phyloP scores from a whole-genome alignment of 2,888 invertebrate genomes.

The Pristionchus exspectatus region DNA sequence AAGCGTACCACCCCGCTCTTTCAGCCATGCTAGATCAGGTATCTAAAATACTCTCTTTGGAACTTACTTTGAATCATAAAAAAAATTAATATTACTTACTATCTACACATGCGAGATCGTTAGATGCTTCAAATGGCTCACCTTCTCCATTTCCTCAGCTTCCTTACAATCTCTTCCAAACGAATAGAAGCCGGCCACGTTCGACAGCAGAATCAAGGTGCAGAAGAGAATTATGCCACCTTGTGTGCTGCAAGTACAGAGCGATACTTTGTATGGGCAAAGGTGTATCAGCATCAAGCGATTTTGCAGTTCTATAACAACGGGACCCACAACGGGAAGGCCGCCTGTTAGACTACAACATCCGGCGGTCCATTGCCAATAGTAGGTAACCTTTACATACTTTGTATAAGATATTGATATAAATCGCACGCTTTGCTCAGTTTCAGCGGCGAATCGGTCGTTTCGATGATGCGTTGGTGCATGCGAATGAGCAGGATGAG shows the following conservation, averaged over 20 bases:
- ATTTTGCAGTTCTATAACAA: too few relatives aligned
- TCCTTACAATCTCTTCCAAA: background rate
- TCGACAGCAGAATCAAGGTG: background rate
- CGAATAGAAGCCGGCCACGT: background rate
- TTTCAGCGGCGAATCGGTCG: background rate
- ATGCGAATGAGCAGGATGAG: background rate
- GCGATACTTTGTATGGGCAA: too few relatives aligned
- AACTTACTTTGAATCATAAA: too few relatives aligned
- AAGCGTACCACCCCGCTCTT: background rate
- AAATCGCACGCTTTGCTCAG: too few relatives aligned
- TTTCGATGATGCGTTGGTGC: slow-evolving; percentile 2
- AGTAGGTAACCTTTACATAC: too few relatives aligned
- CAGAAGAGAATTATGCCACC: background rate
- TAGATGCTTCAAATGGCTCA: background rate
- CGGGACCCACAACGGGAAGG: too few relatives aligned
- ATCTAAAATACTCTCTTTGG: too few relatives aligned
- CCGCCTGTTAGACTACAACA: too few relatives aligned
- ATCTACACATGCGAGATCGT: too few relatives aligned
- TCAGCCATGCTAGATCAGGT: slow-evolving; percentile 1
- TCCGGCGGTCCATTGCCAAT: too few relatives aligned
- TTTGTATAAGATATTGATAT: too few relatives aligned
- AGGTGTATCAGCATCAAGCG: background rate
- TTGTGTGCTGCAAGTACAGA: background rate
- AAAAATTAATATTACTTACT: too few relatives aligned
- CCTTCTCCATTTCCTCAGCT: background rate